Conservation (phyloP, 2,888 invertebrate genomes). For the Tetranychus truncatus region DNA sequence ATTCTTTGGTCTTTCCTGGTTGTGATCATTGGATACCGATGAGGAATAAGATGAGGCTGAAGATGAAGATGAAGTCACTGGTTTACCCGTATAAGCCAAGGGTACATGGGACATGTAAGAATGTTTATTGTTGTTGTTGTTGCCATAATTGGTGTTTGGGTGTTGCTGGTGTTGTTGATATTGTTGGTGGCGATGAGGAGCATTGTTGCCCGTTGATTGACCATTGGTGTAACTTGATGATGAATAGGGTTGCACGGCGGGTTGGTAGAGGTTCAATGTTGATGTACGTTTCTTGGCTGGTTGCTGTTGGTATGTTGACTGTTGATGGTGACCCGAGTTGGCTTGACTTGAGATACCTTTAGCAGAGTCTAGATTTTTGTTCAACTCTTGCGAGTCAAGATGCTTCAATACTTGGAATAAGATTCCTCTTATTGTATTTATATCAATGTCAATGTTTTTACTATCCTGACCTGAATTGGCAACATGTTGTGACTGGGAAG, state of each 20-base stretch:
- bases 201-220: not conserved
- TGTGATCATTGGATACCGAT: not conserved
- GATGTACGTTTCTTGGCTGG: not conserved
- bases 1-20: not conserved
- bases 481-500: not conserved
- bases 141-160: not conserved
- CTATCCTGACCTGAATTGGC: not conserved
- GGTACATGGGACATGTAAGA: not conserved
- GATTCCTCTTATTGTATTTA: not conserved
- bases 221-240: not conserved
- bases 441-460: not conserved
- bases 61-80: not conserved
- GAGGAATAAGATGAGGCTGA: not conserved
- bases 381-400: not conserved
- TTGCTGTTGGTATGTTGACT: not conserved
- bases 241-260: not conserved
- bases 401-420: slow-evolving; percentile 4
- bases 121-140: not conserved
- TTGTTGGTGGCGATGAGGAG: not conserved
- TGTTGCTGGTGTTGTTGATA: not conserved
- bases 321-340: not conserved
- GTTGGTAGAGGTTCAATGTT: not conserved
- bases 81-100: not conserved
- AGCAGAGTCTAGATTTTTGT: not conserved
- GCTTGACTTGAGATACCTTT: not conserved